Percentiles rank a stretch among this genome's conserved stretches.
Conservation (phyloP, 2,113 vertebrate species). For the Platichthys stellatus region DNA sequence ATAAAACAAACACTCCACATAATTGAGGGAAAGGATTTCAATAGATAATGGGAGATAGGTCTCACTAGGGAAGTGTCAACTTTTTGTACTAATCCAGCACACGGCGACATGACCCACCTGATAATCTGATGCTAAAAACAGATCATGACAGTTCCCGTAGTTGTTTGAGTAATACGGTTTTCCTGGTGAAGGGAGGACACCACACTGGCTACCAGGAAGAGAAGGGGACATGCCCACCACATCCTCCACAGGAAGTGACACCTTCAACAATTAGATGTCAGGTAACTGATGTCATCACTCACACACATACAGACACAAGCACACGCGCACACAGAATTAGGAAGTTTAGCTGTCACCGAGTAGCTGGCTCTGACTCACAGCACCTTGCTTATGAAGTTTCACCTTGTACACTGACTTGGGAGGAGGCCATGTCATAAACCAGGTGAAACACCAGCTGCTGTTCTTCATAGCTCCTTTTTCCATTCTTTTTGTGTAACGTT, state of each 20-base stretch:
- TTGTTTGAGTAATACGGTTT: constrained; percentile 14
- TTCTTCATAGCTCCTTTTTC: not conserved
- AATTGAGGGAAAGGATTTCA: constrained; percentile 42
- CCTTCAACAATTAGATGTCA: constrained; percentile 23
- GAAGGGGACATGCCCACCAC: constrained; percentile 12
- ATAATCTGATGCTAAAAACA: constrained; percentile 39
- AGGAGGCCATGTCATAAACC: not conserved
- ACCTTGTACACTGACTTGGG: not conserved
- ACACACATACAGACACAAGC: not conserved
- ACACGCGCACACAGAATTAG: constrained; percentile 27
- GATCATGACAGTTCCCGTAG: constrained; percentile 10
- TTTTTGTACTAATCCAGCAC: constrained; percentile 22
- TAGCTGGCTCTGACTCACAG: constrained; percentile 13
- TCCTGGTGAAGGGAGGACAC: constrained; percentile 23
- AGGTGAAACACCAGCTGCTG: not conserved
- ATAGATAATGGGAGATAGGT: constrained; percentile 30
- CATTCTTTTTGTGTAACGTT: not conserved
- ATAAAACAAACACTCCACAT: constrained; percentile 49
- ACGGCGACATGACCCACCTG: not conserved
- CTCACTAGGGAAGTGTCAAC: constrained; percentile 23
- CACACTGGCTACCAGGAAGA: not conserved
- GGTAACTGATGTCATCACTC: constrained; percentile 40
- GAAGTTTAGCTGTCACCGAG: constrained; percentile 6
- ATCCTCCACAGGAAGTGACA: constrained; percentile 51
- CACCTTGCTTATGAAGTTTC: not conserved